Percentiles rank a stretch among this genome's conserved stretches.
Evolutionary conservation across 2,113 vertebrate species (phyloP).

Genomic region (Neolamprologus tretocephalus): DNA sequence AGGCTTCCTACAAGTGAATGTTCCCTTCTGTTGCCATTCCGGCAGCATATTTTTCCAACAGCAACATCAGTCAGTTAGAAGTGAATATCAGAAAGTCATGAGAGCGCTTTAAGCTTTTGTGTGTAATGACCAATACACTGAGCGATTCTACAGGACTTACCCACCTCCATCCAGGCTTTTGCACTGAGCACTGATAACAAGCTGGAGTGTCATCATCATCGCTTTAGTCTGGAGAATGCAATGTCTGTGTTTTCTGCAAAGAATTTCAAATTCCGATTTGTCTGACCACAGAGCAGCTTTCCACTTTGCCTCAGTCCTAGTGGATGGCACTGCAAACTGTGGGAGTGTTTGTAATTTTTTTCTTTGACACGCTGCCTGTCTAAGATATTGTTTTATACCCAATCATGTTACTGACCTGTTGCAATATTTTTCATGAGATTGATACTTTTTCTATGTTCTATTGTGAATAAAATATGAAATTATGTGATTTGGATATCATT

Average conservation of each 20-base stretch:
- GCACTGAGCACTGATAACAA: not conserved
- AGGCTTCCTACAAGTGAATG: not conserved
- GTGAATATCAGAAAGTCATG: not conserved
- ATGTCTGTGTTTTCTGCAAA: not conserved
- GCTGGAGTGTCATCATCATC: not conserved
- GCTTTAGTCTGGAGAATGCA: not conserved
- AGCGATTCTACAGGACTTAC: not conserved
- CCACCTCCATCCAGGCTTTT: not conserved
- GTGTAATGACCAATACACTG: not conserved
- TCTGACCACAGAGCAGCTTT: not conserved
- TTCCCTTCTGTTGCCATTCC: not conserved
- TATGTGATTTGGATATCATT: not conserved
- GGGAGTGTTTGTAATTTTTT: not conserved
- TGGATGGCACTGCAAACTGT: not conserved
- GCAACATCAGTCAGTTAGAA: not conserved
- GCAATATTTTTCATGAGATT: not conserved
- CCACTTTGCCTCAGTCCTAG: not conserved
- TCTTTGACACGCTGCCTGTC: not conserved
- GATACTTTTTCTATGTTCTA: not conserved
- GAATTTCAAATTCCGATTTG: not conserved
- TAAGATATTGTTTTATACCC: not conserved
- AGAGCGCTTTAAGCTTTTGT: not conserved
- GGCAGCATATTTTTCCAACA: not conserved
- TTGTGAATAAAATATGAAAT: fast-evolving
- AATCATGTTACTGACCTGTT: not conserved